Evolutionary conservation across 2,888 invertebrate genomes (phyloP).

Genomic region (Tetragonisca angustula): DNA sequence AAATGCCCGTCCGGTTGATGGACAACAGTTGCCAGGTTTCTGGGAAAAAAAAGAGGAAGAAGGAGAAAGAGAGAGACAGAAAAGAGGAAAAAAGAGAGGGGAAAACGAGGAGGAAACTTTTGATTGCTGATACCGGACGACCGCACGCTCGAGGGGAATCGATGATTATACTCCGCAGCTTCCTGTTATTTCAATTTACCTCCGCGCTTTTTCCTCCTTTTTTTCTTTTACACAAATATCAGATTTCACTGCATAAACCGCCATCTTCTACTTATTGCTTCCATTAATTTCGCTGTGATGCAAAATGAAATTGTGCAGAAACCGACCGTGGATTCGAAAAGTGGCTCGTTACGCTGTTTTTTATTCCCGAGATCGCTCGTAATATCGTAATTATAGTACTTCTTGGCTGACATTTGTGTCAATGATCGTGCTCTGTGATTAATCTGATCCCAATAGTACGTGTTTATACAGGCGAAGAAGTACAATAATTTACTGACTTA

Average conservation of each 20-base stretch:
- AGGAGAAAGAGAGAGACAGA: conserved; percentile 46
- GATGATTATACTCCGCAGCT: conserved; percentile 40
- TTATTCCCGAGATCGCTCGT: not conserved
- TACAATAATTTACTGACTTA: not conserved
- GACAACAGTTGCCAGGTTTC: conserved; percentile 76
- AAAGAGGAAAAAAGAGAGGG: conserved; percentile 45
- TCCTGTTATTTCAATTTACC: conserved; percentile 51
- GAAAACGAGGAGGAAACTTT: conserved; percentile 18
- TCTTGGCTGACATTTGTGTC: not conserved
- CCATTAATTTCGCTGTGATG: conserved; percentile 13
- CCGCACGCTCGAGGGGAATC: conserved; percentile 35
- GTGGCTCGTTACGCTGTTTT: not conserved
- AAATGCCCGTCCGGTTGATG: conserved; percentile 72
- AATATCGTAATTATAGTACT: not conserved
- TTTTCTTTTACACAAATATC: conserved; percentile 20
- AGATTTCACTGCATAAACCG: conserved; percentile 14
- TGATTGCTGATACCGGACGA: conserved; percentile 57
- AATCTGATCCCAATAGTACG: too few relatives aligned
- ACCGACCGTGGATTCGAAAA: not conserved
- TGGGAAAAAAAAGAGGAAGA: conserved; percentile 43
- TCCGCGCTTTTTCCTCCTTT: not conserved
- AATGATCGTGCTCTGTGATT: not conserved
- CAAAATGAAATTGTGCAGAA: conserved; percentile 8
- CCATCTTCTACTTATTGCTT: not conserved
- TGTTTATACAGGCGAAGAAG: not conserved